Evolutionary conservation across 2,113 vertebrate species (phyloP).

Genomic region (Peromyscus leucopus): DNA sequence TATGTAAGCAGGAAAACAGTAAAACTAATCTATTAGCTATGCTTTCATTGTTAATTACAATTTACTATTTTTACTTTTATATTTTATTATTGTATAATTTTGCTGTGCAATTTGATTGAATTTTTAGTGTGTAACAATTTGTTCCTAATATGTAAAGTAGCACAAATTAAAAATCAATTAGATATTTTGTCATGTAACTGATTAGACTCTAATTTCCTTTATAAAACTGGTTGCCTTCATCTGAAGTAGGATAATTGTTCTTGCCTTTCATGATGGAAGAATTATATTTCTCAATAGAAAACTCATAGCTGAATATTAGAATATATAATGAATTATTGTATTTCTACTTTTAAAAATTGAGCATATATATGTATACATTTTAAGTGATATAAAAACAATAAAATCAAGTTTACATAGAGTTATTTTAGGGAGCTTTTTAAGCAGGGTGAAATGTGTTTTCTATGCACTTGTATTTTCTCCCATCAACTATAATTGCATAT

Average conservation of each 20-base stretch:
- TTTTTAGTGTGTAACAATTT: neutral
- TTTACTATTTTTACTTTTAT: neutral
- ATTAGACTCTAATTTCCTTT: neutral
- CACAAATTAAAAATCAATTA: neutral
- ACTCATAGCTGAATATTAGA: neutral
- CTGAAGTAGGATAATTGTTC: neutral
- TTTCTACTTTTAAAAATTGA: neutral
- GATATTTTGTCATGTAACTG: neutral
- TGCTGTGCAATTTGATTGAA: neutral
- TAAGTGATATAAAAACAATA: neutral
- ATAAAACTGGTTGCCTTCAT: neutral
- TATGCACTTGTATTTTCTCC: neutral
- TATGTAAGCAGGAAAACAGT: neutral
- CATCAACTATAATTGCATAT: neutral
- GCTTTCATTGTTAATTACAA: neutral
- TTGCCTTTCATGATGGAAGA: neutral
- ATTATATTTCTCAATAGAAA: neutral
- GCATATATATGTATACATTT: neutral
- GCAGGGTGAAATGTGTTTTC: neutral
- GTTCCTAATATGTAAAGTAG: neutral
- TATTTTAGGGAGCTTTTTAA: neutral
- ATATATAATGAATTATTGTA: neutral
- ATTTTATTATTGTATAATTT: neutral
- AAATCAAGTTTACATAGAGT: neutral
- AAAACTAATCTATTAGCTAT: neutral